Evolutionary conservation across 2,888 invertebrate genomes (phyloP).

Genomic region (Apamea monoglypha): DNA sequence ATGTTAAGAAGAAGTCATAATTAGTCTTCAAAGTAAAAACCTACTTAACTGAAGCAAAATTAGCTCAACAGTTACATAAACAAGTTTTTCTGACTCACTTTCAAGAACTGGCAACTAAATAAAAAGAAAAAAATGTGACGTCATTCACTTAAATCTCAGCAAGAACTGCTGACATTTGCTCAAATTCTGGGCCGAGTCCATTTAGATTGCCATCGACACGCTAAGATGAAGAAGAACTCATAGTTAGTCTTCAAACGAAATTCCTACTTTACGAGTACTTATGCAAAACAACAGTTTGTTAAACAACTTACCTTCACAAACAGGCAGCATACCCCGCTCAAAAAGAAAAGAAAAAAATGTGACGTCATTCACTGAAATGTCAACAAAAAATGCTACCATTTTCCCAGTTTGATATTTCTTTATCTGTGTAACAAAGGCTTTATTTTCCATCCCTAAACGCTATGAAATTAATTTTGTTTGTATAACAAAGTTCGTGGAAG

Average conservation of each 20-base stretch:
- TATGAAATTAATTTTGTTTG: slow-evolving; percentile 50
- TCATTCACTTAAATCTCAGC: slow-evolving; percentile 18
- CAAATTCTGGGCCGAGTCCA: background rate
- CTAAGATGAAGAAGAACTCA: no score
- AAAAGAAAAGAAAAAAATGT: background rate
- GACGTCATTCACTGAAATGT: slow-evolving; percentile 25
- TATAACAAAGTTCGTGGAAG: slow-evolving; percentile 13
- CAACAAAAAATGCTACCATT: slow-evolving; percentile 35
- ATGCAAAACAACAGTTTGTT: background rate
- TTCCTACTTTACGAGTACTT: no score
- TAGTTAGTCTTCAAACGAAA: no score
- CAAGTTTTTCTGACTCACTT: background rate
- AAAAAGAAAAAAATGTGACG: slow-evolving; percentile 8
- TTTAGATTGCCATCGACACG: background rate
- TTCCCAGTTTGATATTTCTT: slow-evolving; percentile 31
- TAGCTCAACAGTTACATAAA: background rate
- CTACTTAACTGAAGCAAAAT: background rate
- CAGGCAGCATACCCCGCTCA: background rate
- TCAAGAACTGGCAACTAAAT: background rate
- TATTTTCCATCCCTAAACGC: slow-evolving; percentile 24
- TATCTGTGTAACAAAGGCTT: slow-evolving; percentile 29
- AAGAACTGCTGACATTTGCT: slow-evolving; percentile 32
- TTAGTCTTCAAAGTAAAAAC: no score
- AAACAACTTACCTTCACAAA: background rate
- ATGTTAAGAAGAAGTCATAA: no score